Evolutionary conservation across 1,140 invertebrate genomes (phyloP).

Genomic region (Nebria ingens): DNA sequence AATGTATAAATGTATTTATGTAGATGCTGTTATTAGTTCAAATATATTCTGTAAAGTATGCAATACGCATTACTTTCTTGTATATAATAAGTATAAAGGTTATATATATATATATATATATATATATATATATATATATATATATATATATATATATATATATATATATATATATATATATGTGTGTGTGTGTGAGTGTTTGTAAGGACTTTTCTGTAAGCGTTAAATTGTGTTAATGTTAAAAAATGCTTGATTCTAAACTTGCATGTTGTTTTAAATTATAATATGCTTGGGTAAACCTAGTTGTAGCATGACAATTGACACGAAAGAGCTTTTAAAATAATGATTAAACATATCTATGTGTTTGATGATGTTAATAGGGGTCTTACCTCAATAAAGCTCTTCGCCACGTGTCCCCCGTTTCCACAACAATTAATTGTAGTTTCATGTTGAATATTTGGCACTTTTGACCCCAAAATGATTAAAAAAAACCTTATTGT

Average conservation of each 20-base stretch:
- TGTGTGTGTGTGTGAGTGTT: neutral
- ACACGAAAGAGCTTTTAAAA: too few relatives aligned
- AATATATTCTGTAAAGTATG: neutral
- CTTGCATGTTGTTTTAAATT: too few relatives aligned
- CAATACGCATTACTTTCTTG: neutral
- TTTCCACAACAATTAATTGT: slow-evolving; percentile 38
- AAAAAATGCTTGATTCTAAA: too few relatives aligned
- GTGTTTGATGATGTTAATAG: too few relatives aligned
- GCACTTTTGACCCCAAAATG: too few relatives aligned
- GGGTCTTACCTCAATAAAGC: slow-evolving; percentile 37
- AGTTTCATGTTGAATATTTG: slow-evolving; percentile 29
- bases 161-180: neutral
- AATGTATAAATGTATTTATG: neutral
- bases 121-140: neutral
- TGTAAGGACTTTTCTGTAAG: too few relatives aligned
- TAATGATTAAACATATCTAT: too few relatives aligned
- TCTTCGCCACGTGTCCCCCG: slow-evolving; percentile 37
- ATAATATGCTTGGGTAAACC: too few relatives aligned
- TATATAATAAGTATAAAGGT: neutral
- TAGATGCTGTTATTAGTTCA: neutral
- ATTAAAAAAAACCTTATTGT: too few relatives aligned
- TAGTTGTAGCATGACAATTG: too few relatives aligned
- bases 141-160: neutral
- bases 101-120: neutral
- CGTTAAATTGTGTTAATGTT: too few relatives aligned